A percentile compares a stretch with the other conserved stretches of the same genome.
These are phyloP conservation scores for Taxidea taxus DNA, from an alignment of 2,113 vertebrate species.

Conservation along the genomic window DNA sequence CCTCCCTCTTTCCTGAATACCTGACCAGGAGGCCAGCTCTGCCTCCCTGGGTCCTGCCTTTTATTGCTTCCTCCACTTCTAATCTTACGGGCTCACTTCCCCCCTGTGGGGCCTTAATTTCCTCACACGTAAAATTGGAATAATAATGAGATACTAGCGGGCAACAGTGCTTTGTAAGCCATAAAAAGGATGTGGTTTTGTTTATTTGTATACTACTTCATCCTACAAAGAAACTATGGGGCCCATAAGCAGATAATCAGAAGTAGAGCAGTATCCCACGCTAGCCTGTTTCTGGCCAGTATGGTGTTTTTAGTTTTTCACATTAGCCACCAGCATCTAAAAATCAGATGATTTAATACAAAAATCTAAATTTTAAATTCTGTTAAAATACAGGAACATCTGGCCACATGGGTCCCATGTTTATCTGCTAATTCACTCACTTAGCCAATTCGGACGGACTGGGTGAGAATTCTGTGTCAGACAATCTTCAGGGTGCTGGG, in stretches of 20 bases:
- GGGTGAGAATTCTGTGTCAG: not conserved
- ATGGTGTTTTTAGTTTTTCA: not conserved
- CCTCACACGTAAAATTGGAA: not conserved
- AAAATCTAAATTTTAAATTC: not conserved
- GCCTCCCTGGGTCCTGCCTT: not conserved
- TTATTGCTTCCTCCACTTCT: not conserved
- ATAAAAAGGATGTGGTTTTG: not conserved
- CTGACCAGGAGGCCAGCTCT: not conserved
- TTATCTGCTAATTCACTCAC: not conserved
- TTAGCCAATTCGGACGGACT: not conserved
- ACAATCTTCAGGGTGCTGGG: not conserved
- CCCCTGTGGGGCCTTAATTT: not conserved
- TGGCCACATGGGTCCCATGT: not conserved
- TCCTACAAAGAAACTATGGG: not conserved
- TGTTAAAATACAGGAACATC: not conserved
- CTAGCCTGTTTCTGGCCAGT: not conserved
- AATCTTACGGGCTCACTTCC: not conserved
- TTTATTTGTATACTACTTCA: not conserved
- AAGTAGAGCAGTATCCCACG: not conserved
- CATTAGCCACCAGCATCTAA: not conserved
- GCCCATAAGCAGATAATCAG: too few relatives aligned
- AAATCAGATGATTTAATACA: not conserved
- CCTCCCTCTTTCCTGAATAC: not conserved
- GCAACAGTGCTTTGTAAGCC: not conserved
- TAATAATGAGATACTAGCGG: not conserved